Conservation (phyloP, 2,113 vertebrate species). For the Chlorodrepanis virens region DNA sequence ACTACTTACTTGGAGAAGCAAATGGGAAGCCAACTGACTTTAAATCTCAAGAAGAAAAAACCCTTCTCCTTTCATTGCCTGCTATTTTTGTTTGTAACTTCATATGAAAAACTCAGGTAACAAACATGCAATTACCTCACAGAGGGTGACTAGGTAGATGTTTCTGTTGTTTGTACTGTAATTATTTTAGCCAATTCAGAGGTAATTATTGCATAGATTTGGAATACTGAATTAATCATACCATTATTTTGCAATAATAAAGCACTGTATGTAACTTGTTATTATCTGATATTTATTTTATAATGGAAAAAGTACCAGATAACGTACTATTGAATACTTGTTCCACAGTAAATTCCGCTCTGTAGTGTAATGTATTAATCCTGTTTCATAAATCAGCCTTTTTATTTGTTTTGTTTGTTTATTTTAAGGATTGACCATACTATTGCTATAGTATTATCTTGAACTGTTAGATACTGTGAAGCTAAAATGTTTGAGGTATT, state of each 20-base stretch:
- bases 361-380: neutral
- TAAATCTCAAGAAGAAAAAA: neutral
- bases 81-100: neutral
- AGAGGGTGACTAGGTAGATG: neutral
- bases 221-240: slow-evolving; percentile 12
- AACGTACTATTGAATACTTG: neutral
- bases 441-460: neutral
- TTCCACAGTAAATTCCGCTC: neutral
- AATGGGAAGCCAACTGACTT: neutral
- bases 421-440: neutral
- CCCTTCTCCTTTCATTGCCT: neutral
- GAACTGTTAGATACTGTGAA: neutral
- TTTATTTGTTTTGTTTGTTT: neutral
- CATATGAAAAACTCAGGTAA: neutral
- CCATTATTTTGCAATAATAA: slow-evolving; percentile 6
- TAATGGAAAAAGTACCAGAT: neutral
- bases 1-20: neutral
- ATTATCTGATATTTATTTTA: slow-evolving; percentile 24
- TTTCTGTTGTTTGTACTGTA: slow-evolving; percentile 4
- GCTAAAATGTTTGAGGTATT: neutral
- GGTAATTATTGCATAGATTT: slow-evolving; percentile 24
- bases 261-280: neutral
- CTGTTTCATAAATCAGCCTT: neutral
- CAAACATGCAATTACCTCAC: neutral
- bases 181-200: slow-evolving; percentile 40